These are phyloP conservation scores for Rotaria magnacalcarata DNA, from an alignment of 2,888 invertebrate species.

Conservation along the genomic window DNA sequence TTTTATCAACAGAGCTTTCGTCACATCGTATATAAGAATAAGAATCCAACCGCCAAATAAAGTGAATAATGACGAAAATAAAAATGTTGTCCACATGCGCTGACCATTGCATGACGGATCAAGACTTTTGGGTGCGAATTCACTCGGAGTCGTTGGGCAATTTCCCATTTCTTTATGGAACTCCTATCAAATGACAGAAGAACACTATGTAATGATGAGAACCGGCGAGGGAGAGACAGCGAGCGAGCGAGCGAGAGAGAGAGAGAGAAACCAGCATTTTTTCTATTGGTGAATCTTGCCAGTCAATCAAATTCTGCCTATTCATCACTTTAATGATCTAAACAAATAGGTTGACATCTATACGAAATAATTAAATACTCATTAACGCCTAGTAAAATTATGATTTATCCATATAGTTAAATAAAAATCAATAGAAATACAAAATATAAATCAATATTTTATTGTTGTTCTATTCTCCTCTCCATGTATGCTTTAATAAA, in stretches of 20 bases:
- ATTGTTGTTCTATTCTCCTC: neutral
- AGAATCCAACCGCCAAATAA: slow-evolving; percentile 41
- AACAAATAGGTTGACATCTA: neutral
- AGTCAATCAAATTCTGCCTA: neutral
- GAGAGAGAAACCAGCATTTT: neutral
- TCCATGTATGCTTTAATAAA: neutral
- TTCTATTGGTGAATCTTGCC: neutral
- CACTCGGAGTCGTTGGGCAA: slow-evolving; percentile 4
- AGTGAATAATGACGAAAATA: slow-evolving; percentile 39
- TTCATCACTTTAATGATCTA: neutral
- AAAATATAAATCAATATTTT: neutral
- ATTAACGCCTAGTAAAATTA: neutral
- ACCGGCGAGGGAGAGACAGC: neutral
- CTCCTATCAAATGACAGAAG: neutral
- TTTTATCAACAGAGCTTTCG: neutral
- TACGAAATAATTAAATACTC: neutral
- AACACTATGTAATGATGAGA: neutral
- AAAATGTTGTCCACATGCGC: slow-evolving; percentile 44
- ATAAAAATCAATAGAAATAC: too few relatives aligned
- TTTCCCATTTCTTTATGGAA: neutral
- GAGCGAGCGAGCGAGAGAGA: neutral
- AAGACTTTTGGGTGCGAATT: slow-evolving; percentile 37
- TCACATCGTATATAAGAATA: slow-evolving; percentile 39
- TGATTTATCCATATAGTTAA: neutral
- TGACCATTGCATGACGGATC: slow-evolving; percentile 44